Base-by-base conservation (phyloP, 1,140 invertebrate genomes). In the Mycetomoellerius zeteki region DNA sequence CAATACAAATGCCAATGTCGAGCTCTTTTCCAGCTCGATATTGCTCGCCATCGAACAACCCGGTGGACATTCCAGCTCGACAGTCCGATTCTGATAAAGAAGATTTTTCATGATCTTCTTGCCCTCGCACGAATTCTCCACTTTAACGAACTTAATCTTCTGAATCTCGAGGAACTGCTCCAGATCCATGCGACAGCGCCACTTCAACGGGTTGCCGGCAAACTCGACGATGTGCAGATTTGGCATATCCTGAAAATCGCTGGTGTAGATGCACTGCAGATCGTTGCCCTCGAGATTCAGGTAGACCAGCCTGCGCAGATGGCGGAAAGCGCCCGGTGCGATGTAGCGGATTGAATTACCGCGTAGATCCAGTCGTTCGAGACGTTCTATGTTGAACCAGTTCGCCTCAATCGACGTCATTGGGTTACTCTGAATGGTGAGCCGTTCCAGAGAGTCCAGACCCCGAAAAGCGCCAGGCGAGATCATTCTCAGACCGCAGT, bases 211-310 rank as follows among this genome's bases (percentile, higher is more conserved):
- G 65, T 94, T 94, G 0, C 90, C 90, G 0, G 89, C 82, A 14
- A 93, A 93, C 47, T 93, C 92, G 7, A 93, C 47, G 3, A 88
- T 80, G 3, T 91, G 73, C 0, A 94, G 16, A 10, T 90, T 69
- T 0, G 89, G 87, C 76, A 94, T 86, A 3, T 89, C 75, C 19
- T 88, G 82, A 19, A 94, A 73, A 19, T 88, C 89, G 62, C 89
- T 92, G 0, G 90, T 92, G 24, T 89, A 94, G 27, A 94, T 92
- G n/a, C 93, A 94, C 16, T 81, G 78, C 8, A 94, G 73, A 47
- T 87, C 88, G 62, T 94, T 94, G 0, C 92, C 92, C 8, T 94
- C 90, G 21, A 94, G 75, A 75, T 92, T 93, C 5, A 94, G 56
- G 64, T 93, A 91, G 6, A 82, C 71, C 0, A 94, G 80, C 12